Evolutionary conservation across 2,797 vertebrate genomes (phyloP).

Genomic region (Tragelaphus eurycerus): DNA sequence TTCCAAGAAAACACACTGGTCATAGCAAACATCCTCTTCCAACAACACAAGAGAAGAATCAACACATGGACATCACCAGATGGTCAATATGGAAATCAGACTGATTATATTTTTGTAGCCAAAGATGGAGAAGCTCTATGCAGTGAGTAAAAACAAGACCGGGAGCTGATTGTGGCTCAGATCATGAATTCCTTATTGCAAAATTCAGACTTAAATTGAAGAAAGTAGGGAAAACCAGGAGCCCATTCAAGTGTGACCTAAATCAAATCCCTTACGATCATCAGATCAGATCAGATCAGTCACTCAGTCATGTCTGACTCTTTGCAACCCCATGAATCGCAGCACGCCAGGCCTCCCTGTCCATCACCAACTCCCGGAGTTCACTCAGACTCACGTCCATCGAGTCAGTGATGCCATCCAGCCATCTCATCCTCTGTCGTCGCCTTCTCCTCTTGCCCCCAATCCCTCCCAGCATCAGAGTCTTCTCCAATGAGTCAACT

Average conservation of each 20-base stretch:
- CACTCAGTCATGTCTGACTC: too few relatives aligned
- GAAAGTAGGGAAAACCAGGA: background rate
- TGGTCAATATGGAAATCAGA: background rate
- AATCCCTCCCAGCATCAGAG: too few relatives aligned
- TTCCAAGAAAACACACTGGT: background rate
- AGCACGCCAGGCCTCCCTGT: too few relatives aligned
- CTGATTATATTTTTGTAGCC: background rate
- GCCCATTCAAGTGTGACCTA: background rate
- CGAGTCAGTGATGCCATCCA: too few relatives aligned
- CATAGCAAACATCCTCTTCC: background rate
- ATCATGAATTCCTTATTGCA: background rate
- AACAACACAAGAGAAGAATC: background rate
- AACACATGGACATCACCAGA: background rate
- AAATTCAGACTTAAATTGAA: background rate
- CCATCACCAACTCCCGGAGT: too few relatives aligned
- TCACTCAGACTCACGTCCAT: too few relatives aligned
- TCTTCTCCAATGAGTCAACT: too few relatives aligned
- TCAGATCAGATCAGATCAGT: too few relatives aligned
- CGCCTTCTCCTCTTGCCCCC: too few relatives aligned
- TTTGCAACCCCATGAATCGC: too few relatives aligned
- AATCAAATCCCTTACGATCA: background rate
- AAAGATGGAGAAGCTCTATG: background rate
- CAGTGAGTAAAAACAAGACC: background rate
- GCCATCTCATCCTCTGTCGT: too few relatives aligned
- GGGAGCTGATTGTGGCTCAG: background rate